Conservation (phyloP, 2,797 vertebrate genomes). For the Pseudochaenichthys georgianus region DNA sequence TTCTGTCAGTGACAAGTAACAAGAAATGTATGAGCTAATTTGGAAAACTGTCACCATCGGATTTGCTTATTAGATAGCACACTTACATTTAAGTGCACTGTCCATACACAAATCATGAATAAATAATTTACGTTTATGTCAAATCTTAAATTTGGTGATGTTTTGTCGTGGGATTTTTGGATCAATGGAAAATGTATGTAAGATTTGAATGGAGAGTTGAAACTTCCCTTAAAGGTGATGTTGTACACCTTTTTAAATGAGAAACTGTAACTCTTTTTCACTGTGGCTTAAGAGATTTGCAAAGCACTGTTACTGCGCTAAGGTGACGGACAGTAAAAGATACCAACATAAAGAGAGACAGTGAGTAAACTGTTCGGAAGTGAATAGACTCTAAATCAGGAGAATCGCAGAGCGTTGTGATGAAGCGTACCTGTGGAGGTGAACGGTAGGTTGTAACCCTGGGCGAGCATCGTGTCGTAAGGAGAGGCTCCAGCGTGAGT, state of each 20-base stretch:
- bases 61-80: not conserved
- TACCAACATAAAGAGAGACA: conserved; percentile 2
- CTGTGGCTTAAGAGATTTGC: conserved; percentile 13
- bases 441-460: conserved; percentile 91
- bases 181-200: not conserved
- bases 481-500: conserved; percentile 91
- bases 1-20: not conserved
- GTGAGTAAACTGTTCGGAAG: too few species aligned
- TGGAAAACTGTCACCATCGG: not conserved
- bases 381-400: not conserved
- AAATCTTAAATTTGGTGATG: not conserved
- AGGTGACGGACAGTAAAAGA: conserved; percentile 14
- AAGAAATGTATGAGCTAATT: not conserved
- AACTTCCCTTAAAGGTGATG: not conserved
- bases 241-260: not conserved
- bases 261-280: not conserved
- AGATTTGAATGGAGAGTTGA: not conserved
- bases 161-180: not conserved
- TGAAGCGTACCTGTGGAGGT: conserved; percentile 88
- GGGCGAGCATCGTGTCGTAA: conserved; percentile 93
- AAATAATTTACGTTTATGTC: not conserved
- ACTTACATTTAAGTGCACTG: not conserved
- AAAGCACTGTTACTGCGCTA: not conserved
- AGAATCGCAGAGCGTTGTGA: not conserved
- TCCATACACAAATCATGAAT: not conserved